Evolutionary conservation across 2,113 vertebrate genomes (phyloP).

Genomic region (Australoheros scitulus): DNA sequence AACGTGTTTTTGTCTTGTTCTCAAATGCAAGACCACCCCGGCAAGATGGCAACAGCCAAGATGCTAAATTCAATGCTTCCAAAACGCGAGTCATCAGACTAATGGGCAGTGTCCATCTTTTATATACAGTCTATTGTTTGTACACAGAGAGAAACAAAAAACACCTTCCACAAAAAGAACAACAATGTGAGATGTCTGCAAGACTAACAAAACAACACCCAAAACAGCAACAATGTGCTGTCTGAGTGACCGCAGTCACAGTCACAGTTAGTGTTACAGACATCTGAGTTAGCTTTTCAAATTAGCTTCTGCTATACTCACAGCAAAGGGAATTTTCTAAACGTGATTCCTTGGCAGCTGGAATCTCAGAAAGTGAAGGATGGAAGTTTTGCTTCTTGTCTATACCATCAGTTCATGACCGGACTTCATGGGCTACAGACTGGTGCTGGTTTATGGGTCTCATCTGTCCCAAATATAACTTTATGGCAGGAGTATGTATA

Average conservation of each 20-base stretch:
- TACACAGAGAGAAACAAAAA: neutral
- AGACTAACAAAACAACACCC: constrained; percentile 5
- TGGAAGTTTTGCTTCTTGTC: constrained; percentile 9
- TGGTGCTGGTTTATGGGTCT: constrained; percentile 40
- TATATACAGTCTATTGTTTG: too few species aligned
- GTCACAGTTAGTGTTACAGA: neutral
- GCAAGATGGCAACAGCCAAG: accelerated
- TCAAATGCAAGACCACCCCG: neutral
- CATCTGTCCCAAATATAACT: constrained; percentile 57
- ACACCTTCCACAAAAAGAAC: too few species aligned
- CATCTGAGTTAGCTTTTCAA: neutral
- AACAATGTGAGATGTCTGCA: neutral
- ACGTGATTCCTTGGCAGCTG: neutral
- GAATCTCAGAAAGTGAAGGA: neutral
- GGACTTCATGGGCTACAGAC: constrained; percentile 25
- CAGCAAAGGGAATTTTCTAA: neutral
- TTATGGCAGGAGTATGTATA: constrained; percentile 51
- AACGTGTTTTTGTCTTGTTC: neutral
- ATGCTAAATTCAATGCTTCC: neutral
- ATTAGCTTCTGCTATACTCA: neutral
- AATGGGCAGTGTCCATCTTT: neutral
- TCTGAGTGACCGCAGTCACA: neutral
- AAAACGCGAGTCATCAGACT: neutral
- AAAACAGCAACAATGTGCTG: neutral
- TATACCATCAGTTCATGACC: constrained; percentile 16